Percentiles rank a stretch among this genome's conserved stretches.
Evolutionary conservation across 2,888 invertebrate genomes (phyloP).

Genomic region (Rhabditoides inermis): DNA sequence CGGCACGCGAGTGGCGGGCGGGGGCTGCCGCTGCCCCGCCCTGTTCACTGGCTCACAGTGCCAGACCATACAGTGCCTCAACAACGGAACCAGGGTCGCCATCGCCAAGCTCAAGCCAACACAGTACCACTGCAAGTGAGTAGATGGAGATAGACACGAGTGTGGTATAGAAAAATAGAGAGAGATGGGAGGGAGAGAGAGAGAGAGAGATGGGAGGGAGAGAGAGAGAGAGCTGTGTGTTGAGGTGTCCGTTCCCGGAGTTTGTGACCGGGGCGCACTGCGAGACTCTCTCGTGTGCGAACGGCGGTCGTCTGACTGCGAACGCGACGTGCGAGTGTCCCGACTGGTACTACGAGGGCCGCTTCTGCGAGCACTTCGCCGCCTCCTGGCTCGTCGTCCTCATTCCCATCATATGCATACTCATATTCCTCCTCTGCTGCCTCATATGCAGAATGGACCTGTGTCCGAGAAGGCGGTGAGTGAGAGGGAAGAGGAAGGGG

Average conservation of each 20-base stretch:
- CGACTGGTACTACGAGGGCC: conserved; percentile 23
- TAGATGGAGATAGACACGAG: too few relatives aligned
- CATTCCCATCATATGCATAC: conserved; percentile 23
- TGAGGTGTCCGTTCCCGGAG: conserved; percentile 36
- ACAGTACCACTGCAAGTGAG: conserved; percentile 13
- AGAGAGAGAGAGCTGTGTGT: too few relatives aligned
- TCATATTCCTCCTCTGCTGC: conserved; percentile 38
- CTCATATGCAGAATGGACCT: conserved; percentile 40
- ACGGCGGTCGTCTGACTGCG: conserved; percentile 21
- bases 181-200: too few relatives aligned
- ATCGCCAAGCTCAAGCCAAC: background rate
- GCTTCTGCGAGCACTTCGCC: conserved; percentile 18
- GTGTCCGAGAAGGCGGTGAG: conserved; percentile 25
- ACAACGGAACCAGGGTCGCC: conserved; percentile 21
- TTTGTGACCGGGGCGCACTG: conserved; percentile 43
- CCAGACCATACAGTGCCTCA: conserved; percentile 31
- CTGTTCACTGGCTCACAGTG: too few relatives aligned
- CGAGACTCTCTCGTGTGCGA: conserved; percentile 34
- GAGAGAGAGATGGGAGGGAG: too few relatives aligned
- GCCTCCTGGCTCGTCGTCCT: conserved; percentile 15
- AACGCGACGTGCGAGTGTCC: conserved; percentile 28
- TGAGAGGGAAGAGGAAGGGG: background rate
- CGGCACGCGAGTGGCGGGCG: conserved; percentile 19
- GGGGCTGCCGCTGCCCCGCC: too few relatives aligned
- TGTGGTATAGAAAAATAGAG: too few relatives aligned